These are phyloP conservation scores for Phylloscopus whistleri DNA, from an alignment of 2,113 vertebrate genomes.

Conservation along the genomic window DNA sequence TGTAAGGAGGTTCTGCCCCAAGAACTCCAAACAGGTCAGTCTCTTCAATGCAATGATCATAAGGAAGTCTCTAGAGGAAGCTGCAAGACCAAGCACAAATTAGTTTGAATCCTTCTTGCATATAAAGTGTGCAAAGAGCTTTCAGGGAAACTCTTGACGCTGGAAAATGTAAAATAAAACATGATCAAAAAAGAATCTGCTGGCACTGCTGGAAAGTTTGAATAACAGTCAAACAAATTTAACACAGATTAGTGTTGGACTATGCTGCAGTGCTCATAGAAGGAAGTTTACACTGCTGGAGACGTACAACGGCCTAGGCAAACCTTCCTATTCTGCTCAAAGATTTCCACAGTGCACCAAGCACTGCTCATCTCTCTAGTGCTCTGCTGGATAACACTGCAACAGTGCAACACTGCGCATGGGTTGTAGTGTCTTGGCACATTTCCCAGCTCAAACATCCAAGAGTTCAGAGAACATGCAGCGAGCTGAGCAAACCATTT, in stretches of 20 bases:
- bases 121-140: background rate
- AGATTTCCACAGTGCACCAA: background rate
- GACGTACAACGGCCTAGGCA: accelerated
- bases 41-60: background rate
- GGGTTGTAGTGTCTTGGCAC: background rate
- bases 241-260: background rate
- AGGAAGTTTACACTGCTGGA: background rate
- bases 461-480: background rate
- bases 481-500: accelerated
- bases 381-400: background rate
- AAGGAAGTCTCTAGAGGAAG: background rate
- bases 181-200: background rate
- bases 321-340: background rate
- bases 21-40: background rate
- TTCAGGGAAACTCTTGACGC: background rate
- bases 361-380: background rate
- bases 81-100: background rate
- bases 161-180: background rate
- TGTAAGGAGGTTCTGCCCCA: background rate
- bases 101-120: background rate
- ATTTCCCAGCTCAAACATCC: background rate
- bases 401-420: accelerated
- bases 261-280: background rate
- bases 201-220: background rate
- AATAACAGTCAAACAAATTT: background rate